Evolutionary conservation across 2,888 invertebrate genomes (phyloP).

Genomic region (Dicranocentrus wangi): DNA sequence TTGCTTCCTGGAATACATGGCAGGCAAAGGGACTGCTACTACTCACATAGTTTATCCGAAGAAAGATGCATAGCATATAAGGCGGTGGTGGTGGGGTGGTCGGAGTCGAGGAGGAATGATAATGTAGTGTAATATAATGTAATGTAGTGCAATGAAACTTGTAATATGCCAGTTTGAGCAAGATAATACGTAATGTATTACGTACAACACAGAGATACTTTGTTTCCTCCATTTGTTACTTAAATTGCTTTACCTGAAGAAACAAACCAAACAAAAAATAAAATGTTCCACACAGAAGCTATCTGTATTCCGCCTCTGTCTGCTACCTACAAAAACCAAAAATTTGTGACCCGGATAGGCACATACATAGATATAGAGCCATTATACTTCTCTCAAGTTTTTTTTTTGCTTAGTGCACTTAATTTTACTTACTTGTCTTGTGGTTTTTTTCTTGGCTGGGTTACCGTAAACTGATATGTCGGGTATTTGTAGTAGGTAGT

Average conservation of each 20-base stretch:
- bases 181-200: conserved; percentile 54
- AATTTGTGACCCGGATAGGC: conserved; percentile 13
- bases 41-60: no score
- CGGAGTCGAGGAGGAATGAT: no score
- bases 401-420: conserved; percentile 18
- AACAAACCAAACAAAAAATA: conserved; percentile 10
- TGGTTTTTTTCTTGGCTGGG: conserved; percentile 15
- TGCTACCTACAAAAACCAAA: background rate
- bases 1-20: background rate
- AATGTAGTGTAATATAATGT: no score
- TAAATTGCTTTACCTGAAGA: conserved; percentile 51
- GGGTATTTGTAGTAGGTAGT: no score
- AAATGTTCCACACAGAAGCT: background rate
- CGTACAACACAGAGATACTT: conserved; percentile 43
- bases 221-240: conserved; percentile 59
- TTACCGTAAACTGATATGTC: background rate
- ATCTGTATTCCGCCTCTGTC: background rate
- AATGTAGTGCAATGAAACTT: conserved; percentile 3
- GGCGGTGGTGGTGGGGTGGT: background rate
- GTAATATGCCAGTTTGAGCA: conserved; percentile 33
- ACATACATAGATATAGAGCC: no score
- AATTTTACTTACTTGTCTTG: conserved; percentile 33
- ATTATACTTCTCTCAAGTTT: background rate
- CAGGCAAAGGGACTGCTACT: background rate
- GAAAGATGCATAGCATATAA: background rate